Percentiles rank a stretch among this genome's conserved stretches.
phyloP scores from a whole-genome alignment of 2,797 vertebrate species.

The Coreius guichenoti region DNA sequence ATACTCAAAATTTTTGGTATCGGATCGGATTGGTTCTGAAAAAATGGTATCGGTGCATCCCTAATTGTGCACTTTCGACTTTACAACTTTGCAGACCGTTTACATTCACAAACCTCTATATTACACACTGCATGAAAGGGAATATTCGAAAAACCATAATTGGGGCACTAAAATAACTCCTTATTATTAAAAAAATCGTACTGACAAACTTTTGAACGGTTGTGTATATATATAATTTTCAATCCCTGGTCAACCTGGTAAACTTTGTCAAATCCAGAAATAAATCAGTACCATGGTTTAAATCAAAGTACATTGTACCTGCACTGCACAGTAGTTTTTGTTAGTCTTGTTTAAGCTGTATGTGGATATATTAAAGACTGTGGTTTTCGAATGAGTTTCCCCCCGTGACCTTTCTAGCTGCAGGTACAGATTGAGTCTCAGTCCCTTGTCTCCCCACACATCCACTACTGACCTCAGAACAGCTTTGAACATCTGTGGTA shows the following conservation, averaged over 20 bases:
- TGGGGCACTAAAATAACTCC: too few relatives aligned
- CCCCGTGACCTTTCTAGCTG: slow-evolving; percentile 67
- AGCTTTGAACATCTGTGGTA: slow-evolving; percentile 70
- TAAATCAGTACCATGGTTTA: background rate
- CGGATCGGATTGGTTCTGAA: too few relatives aligned
- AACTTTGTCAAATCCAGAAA: background rate
- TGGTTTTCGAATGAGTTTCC: slow-evolving; percentile 41
- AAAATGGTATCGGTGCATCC: too few relatives aligned
- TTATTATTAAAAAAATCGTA: too few relatives aligned
- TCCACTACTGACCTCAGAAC: slow-evolving; percentile 64
- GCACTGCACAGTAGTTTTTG: background rate
- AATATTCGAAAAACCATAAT: too few relatives aligned
- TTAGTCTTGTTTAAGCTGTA: background rate
- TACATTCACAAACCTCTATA: too few relatives aligned
- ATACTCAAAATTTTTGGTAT: too few relatives aligned
- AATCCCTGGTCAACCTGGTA: background rate
- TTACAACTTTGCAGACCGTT: too few relatives aligned
- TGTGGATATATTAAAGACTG: slow-evolving; percentile 29
- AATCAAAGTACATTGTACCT: background rate
- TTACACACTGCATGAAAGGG: too few relatives aligned
- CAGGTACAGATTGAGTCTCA: slow-evolving; percentile 65
- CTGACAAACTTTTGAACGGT: too few relatives aligned
- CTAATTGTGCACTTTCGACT: too few relatives aligned
- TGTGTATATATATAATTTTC: too few relatives aligned
- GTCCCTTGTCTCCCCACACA: slow-evolving; percentile 54